Evolutionary conservation across 2,113 vertebrate species (phyloP).

Genomic region (Vimba vimba): DNA sequence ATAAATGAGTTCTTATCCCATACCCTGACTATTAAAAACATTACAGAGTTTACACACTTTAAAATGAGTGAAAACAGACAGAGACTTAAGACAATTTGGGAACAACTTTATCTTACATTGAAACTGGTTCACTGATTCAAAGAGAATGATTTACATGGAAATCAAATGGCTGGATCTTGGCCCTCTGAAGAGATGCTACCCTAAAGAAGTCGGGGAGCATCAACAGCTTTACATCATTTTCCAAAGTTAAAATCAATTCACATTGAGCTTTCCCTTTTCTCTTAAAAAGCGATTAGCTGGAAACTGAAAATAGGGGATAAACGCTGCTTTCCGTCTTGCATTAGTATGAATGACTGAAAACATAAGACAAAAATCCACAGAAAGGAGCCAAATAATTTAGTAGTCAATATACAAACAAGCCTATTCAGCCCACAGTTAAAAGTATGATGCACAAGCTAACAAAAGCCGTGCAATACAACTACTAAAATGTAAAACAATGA

Average conservation of each 20-base stretch:
- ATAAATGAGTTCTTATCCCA: background rate
- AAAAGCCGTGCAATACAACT: constrained; percentile 79
- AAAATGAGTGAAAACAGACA: constrained; percentile 40
- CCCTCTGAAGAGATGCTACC: constrained; percentile 30
- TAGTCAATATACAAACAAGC: constrained; percentile 90
- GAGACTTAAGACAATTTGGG: constrained; percentile 25
- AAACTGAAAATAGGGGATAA: constrained; percentile 19
- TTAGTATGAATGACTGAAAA: constrained; percentile 28
- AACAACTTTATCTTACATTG: constrained; percentile 32
- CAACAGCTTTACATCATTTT: constrained; percentile 25
- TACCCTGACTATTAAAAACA: background rate
- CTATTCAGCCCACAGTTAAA: constrained; percentile 81
- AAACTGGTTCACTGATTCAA: constrained; percentile 36
- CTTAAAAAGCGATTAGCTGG: constrained; percentile 22
- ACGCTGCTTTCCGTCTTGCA: constrained; percentile 13
- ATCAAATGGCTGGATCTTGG: constrained; percentile 42
- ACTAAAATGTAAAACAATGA: constrained; percentile 62
- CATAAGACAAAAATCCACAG: constrained; percentile 47
- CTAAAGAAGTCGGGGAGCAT: constrained; percentile 29
- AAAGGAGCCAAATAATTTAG: constrained; percentile 83
- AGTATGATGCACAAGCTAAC: constrained; percentile 80
- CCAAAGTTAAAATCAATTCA: constrained; percentile 34
- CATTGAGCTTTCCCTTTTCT: constrained; percentile 38
- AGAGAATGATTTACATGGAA: constrained; percentile 48
- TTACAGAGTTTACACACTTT: background rate